Conservation (phyloP, 2,797 vertebrate species). For the Myotis vivesi region DNA sequence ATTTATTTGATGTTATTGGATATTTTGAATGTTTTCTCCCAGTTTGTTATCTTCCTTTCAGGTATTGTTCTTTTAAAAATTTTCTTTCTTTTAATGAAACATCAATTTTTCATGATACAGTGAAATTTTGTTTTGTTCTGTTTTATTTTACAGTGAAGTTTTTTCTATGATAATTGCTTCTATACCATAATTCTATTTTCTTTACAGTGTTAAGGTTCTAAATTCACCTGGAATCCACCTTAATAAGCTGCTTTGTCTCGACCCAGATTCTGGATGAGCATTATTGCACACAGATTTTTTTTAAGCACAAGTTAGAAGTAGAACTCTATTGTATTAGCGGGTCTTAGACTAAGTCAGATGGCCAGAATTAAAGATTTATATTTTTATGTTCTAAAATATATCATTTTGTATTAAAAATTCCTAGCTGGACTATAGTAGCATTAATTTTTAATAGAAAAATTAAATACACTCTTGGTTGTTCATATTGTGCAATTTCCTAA, state of each 20-base stretch:
- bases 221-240: background rate
- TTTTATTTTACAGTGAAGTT: background rate
- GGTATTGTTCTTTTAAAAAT: background rate
- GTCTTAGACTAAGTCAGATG: background rate
- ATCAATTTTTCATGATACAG: background rate
- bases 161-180: background rate
- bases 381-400: background rate
- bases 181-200: background rate
- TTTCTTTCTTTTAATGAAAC: background rate
- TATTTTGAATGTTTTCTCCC: background rate
- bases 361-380: background rate
- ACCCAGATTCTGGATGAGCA: background rate
- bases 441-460: background rate
- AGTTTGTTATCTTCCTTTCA: background rate
- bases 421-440: background rate
- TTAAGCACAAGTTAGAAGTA: background rate
- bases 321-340: background rate
- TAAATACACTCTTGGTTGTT: background rate
- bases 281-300: background rate
- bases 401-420: background rate
- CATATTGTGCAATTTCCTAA: background rate
- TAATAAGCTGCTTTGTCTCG: background rate
- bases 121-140: background rate
- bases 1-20: background rate
- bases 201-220: background rate